A percentile compares a stretch with the other conserved stretches of the same genome.
These are phyloP conservation scores for Cepaea hortensis DNA, from an alignment of 2,888 invertebrate genomes.

Conservation along the genomic window DNA sequence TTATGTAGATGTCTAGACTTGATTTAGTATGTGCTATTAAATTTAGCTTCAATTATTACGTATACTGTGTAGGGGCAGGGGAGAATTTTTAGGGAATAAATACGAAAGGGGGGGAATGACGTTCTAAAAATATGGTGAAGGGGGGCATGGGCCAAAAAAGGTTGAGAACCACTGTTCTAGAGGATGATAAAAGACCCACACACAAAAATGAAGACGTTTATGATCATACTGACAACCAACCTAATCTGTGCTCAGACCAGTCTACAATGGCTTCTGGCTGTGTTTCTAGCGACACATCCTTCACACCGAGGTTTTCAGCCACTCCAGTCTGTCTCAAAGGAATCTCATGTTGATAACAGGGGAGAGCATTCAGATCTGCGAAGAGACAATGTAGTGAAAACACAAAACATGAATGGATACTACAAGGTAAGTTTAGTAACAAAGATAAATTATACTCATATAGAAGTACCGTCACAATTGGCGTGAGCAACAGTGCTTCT, in stretches of 20 bases:
- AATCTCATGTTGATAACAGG: constrained; percentile 64
- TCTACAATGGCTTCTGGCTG: constrained; percentile 56
- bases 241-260: constrained; percentile 60
- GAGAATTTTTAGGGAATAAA: no score
- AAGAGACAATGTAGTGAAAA: neutral
- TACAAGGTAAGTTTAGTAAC: no score
- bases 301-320: constrained; percentile 31
- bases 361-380: constrained; percentile 63
- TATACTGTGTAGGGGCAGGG: no score
- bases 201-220: neutral
- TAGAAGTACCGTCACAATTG: neutral
- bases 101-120: no score
- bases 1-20: no score
- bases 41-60: no score
- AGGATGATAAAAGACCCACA: no score
- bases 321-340: constrained; percentile 29
- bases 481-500: neutral
- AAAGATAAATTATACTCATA: no score
- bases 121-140: no score
- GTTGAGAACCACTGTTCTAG: no score
- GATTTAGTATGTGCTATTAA: no score
- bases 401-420: neutral
- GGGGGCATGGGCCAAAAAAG: no score
- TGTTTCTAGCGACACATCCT: constrained; percentile 51
- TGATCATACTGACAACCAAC: constrained; percentile 43